Evolutionary conservation across 2,797 vertebrate genomes (phyloP).

Genomic region (Simalia tracyae): DNA sequence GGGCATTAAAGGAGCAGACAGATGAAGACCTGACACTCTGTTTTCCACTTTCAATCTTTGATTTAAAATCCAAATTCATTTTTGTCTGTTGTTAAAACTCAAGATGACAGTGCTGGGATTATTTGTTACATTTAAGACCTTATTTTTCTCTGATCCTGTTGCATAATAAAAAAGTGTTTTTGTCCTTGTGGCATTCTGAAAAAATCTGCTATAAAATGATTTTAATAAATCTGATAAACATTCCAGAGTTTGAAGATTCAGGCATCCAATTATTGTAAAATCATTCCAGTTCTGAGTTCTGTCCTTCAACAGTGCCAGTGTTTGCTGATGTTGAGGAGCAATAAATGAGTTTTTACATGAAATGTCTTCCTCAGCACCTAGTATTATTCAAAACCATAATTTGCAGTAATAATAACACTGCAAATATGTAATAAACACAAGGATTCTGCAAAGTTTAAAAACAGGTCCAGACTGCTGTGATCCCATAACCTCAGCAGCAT

Average conservation of each 20-base stretch:
- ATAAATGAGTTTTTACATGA: not conserved
- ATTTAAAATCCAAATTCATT: slow-evolving; percentile 37
- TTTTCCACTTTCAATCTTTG: slow-evolving; percentile 35
- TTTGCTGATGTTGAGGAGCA: slow-evolving; percentile 16
- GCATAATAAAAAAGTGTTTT: slow-evolving; percentile 34
- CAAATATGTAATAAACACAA: not conserved
- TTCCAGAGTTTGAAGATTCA: not conserved
- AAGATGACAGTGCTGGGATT: not conserved
- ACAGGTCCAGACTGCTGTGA: not conserved
- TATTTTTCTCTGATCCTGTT: slow-evolving; percentile 43
- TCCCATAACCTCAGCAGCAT: no score
- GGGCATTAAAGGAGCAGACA: not conserved
- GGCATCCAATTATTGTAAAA: not conserved
- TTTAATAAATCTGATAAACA: slow-evolving; percentile 27
- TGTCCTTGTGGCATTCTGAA: slow-evolving; percentile 24
- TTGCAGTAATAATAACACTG: not conserved
- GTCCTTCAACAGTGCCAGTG: not conserved
- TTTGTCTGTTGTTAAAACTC: slow-evolving; percentile 1
- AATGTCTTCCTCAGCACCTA: rapidly evolving
- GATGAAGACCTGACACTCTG: slow-evolving; percentile 9
- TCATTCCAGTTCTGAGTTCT: not conserved
- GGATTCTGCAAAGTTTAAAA: no score
- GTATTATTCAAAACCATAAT: not conserved
- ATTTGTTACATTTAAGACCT: slow-evolving; percentile 21
- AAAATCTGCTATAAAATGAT: slow-evolving; percentile 21